Evolutionary conservation across 2,888 invertebrate genomes (phyloP).

Genomic region (Schizotus pectinicornis): DNA sequence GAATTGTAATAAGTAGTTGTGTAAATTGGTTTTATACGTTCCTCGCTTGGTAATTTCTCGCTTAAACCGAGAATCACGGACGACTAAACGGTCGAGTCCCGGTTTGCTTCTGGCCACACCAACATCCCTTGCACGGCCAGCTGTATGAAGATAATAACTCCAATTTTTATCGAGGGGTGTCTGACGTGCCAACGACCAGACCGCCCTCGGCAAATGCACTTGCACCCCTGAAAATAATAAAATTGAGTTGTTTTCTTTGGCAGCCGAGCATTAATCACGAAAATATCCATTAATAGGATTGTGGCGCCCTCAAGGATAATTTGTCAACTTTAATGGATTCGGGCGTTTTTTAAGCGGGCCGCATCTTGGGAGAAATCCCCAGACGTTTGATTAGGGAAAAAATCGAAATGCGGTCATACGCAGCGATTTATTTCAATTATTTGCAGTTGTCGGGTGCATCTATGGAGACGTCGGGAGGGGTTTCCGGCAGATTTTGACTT

Average conservation of each 20-base stretch:
- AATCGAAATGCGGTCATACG: too few species aligned
- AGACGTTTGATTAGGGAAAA: neutral
- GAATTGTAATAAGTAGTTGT: constrained; percentile 29
- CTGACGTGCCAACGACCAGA: neutral
- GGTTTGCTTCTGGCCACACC: too few species aligned
- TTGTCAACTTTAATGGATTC: constrained; percentile 21
- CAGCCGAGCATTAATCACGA: constrained; percentile 18
- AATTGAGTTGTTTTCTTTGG: constrained; percentile 21
- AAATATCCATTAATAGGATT: constrained; percentile 17
- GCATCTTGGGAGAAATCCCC: neutral
- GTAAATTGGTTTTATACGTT: constrained; percentile 27
- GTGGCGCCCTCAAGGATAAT: constrained; percentile 6
- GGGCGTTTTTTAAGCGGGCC: constrained; percentile 4
- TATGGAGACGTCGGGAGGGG: neutral
- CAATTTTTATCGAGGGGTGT: neutral
- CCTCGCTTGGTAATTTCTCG: constrained; percentile 1
- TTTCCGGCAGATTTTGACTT: neutral
- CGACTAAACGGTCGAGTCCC: too few species aligned
- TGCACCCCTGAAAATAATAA: constrained; percentile 4
- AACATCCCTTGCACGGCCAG: too few species aligned
- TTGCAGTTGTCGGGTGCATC: neutral
- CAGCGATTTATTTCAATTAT: neutral
- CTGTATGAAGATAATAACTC: neutral
- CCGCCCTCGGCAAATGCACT: constrained; percentile 6
- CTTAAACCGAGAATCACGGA: too few species aligned